Evolutionary conservation across 2,888 invertebrate genomes (phyloP), one percentile per base, ranked within the genome.

Genomic region (Orthosia gothica): DNA sequence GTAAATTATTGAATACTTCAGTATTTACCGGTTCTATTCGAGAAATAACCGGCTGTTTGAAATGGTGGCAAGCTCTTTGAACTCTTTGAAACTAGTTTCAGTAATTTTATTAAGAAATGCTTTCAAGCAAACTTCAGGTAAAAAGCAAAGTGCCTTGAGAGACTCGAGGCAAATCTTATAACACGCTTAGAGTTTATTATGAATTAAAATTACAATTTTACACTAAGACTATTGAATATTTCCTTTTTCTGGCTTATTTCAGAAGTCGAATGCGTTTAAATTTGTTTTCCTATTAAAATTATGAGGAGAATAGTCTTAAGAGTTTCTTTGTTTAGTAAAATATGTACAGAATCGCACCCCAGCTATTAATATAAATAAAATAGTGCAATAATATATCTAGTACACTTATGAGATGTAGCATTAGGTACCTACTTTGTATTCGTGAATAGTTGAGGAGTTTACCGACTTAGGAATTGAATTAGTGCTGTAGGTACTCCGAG

Each of bases 141-240:
- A 77, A 72, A 74, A 81, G 81, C 66, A 81, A 86, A 86, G 85
- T 85, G 85, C 85, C 85, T 85, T 86, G 85, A 83, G 78, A 74
- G 69, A 80, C 76, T 79, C 74, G 79, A 76, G 81, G 79, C 73
- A 76, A 83, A 74, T 61, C 59, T 70, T 81, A 59, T 59, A 73
- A 54, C 74, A 75, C 70, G 86, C 86, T 73, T 79, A 73, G 86
- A 83, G 83, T 85, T 74, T 82, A 82, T 69, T 76, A 68, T 26
- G 57, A 81, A 70, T 63, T 59, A 62, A 67, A 74, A 72, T 71
- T 68, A 77, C 65, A 68, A 32, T 61, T 64, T 63, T 70, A 82
- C 68, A 79, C 64, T 74, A 84, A 76, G 79, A 79, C 59, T 73
- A 81, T 70, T 74, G 50, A 68, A 59, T 64, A 72, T 74, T 57